These are phyloP conservation scores for Parus major DNA, from an alignment of 2,113 vertebrate species.

Conservation along the genomic window DNA sequence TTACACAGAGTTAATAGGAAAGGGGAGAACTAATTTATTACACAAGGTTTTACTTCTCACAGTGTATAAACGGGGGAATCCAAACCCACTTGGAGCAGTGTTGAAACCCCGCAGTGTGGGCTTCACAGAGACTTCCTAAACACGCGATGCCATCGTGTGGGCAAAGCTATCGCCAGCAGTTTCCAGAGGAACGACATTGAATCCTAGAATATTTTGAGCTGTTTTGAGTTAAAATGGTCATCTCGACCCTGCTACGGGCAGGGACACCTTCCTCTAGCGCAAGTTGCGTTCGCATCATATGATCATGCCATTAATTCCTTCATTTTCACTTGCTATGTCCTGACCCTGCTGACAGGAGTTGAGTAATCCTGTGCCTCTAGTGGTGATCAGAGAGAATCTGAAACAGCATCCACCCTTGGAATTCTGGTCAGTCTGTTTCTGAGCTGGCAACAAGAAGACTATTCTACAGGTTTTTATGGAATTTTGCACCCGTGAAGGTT, in stretches of 20 bases:
- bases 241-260: background rate
- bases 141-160: background rate
- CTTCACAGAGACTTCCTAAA: background rate
- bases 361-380: background rate
- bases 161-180: background rate
- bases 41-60: background rate
- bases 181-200: background rate
- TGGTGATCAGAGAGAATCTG: background rate
- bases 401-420: background rate
- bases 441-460: background rate
- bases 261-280: background rate
- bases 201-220: background rate
- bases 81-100: rapidly evolving
- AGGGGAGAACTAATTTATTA: background rate
- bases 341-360: background rate
- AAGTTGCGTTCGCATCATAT: rapidly evolving
- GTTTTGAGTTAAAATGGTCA: background rate
- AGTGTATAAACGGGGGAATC: background rate
- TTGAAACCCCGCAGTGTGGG: background rate
- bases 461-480: background rate
- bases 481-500: background rate
- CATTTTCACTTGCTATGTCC: background rate
- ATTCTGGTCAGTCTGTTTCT: background rate
- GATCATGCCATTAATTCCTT: background rate
- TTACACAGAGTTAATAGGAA: background rate